These are phyloP conservation scores for Oscheius sp. DNA, from an alignment of 2,888 invertebrate species.

Conservation along the genomic window DNA sequence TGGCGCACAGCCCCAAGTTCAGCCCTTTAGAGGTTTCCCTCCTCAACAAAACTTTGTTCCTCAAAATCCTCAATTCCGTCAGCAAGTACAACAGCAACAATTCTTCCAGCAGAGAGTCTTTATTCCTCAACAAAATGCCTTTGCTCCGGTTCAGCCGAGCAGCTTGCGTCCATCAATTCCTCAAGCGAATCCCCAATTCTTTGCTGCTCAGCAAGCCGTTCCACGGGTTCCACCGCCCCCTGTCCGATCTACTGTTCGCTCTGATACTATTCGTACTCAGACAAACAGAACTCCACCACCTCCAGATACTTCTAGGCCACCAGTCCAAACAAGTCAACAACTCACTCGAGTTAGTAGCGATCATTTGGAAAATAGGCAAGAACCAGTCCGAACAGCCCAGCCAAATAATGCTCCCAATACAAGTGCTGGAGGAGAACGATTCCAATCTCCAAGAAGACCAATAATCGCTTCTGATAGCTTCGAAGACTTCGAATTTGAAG, in stretches of 20 bases:
- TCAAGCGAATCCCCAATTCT: background rate
- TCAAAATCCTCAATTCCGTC: background rate
- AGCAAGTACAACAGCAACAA: background rate
- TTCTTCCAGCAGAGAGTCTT: background rate
- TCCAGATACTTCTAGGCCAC: background rate
- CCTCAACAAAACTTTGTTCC: too few species aligned
- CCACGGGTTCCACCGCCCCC: background rate
- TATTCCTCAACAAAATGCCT: constrained; percentile 5
- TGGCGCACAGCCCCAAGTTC: background rate
- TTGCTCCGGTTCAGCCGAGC: background rate
- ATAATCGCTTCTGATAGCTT: background rate
- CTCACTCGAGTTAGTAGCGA: background rate
- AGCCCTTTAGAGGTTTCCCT: too few species aligned
- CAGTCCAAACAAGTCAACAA: background rate
- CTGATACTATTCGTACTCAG: too few species aligned
- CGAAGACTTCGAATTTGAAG: background rate
- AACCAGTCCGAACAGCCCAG: background rate
- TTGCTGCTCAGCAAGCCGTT: background rate
- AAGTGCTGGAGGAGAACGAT: background rate
- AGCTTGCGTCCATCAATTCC: background rate
- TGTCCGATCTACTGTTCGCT: background rate
- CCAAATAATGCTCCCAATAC: background rate
- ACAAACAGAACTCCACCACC: background rate
- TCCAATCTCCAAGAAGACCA: background rate
- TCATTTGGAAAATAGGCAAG: background rate